phyloP scores from a whole-genome alignment of 2,797 vertebrate species.

The Enteromius unitaeniatus region DNA sequence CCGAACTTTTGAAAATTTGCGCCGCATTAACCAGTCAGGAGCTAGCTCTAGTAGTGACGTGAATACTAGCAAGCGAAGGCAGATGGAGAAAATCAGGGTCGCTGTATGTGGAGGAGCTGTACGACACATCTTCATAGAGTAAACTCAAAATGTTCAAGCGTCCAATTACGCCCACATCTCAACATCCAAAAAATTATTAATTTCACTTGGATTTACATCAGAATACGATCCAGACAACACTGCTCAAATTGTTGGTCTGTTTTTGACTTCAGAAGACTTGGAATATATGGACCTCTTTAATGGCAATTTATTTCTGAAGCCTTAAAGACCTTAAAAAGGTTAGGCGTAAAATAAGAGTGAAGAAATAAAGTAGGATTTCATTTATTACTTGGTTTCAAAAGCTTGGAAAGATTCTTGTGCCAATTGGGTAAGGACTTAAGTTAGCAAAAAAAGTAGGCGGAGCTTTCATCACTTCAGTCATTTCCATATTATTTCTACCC shows the following conservation, averaged over 20 bases:
- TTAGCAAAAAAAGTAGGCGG: background rate
- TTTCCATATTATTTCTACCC: background rate
- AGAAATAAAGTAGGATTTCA: background rate
- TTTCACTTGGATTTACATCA: background rate
- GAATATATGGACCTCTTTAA: background rate
- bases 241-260: background rate
- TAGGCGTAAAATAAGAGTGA: background rate
- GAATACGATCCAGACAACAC: background rate
- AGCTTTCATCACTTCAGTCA: slow-evolving; percentile 3
- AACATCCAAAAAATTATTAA: background rate
- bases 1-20: too few relatives aligned
- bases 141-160: too few relatives aligned
- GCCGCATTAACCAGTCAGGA: too few relatives aligned
- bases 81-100: too few relatives aligned
- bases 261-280: background rate
- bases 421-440: background rate
- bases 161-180: background rate
- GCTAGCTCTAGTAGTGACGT: too few relatives aligned
- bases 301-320: background rate
- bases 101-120: too few relatives aligned
- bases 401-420: background rate
- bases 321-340: background rate
- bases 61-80: too few relatives aligned
- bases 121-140: too few relatives aligned
- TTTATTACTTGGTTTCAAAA: background rate